phyloP scores from a whole-genome alignment of 2,888 invertebrate species.

The Eledona agricola region DNA sequence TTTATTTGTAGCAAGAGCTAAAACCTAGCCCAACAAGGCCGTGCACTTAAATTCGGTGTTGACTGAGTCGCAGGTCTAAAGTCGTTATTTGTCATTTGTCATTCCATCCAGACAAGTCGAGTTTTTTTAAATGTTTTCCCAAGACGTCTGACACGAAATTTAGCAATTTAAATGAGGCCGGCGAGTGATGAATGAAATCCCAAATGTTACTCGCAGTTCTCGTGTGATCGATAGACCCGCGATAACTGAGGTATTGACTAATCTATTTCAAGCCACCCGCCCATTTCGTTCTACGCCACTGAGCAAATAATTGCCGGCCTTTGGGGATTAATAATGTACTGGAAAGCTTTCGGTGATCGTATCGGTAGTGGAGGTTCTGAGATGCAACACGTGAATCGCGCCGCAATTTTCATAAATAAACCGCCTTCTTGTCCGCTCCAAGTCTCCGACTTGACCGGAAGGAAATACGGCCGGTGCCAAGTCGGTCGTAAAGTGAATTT shows the following conservation, averaged over 20 bases:
- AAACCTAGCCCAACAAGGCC: no score
- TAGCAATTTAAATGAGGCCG: constrained; percentile 16
- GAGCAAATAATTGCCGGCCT: constrained; percentile 59
- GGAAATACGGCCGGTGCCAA: no score
- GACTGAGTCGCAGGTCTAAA: no score
- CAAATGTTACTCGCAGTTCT: constrained; percentile 34
- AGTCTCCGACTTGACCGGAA: no score
- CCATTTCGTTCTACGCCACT: constrained; percentile 57
- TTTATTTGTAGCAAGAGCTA: no score
- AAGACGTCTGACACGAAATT: constrained; percentile 24
- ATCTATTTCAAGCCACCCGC: constrained; percentile 55
- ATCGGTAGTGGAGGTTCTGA: constrained; percentile 29
- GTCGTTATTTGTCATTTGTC: no score
- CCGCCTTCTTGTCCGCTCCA: no score
- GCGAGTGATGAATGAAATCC: constrained; percentile 32
- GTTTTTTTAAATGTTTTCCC: no score
- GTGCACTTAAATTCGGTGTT: no score
- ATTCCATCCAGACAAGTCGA: no score
- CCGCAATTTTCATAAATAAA: no score
- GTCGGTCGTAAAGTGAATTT: no score
- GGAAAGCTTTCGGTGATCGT: constrained; percentile 47
- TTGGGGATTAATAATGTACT: constrained; percentile 58
- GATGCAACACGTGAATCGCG: constrained; percentile 36
- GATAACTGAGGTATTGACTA: constrained; percentile 53
- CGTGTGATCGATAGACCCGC: constrained; percentile 39